Base-by-base conservation (phyloP, 2,113 vertebrate species). In the Meles meles region DNA sequence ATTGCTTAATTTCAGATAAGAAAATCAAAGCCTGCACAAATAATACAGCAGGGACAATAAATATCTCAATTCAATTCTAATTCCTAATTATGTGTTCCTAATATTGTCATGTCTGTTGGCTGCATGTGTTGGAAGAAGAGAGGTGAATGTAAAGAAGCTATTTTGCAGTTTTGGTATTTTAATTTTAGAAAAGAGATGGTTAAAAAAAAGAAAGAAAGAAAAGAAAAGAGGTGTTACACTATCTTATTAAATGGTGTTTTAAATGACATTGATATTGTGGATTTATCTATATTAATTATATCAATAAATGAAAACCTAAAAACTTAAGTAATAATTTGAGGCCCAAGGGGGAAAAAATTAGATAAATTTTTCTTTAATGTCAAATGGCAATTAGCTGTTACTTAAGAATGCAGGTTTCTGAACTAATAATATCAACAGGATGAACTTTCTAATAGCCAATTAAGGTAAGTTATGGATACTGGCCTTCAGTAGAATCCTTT, bases 301-400 rank as follows among this genome's bases (percentile, higher is more conserved):
- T 47, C 52, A 65, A n/a, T 42, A 84, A 95, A 65, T 90, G 29
- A 7, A 93, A 84, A 82, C 5, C 7, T 91, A 85, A 91, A 34
- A 44, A 90, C 80, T 77, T 31, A 71, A 96, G 34, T 88, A 89
- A 88, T 92, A 88, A 88, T 77, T 71, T 92, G n/a, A 6, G 2
- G 42, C 27, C 20, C 52, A 52, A 91, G 63, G 63, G 96, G 59
- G 27, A 97, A 97, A 97, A 98, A 98, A 96, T 79, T 18, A 72
- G 95, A 94, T 76, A 89, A 93, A 93, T 96, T 92, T 94, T 96
- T 12, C 2, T 44, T 44, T 93, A 94, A 84, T 90, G 13, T 37
- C 90, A 88, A 96, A 97, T 94, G 79, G 42, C 39, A 59, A 91
- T 91, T 93, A 94, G 88, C 11, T 97, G 1, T 65, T 97, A 1